Evolutionary conservation across 2,888 invertebrate genomes (phyloP), one percentile per base, ranked within the genome.

Genomic region (Litoditis marina): DNA sequence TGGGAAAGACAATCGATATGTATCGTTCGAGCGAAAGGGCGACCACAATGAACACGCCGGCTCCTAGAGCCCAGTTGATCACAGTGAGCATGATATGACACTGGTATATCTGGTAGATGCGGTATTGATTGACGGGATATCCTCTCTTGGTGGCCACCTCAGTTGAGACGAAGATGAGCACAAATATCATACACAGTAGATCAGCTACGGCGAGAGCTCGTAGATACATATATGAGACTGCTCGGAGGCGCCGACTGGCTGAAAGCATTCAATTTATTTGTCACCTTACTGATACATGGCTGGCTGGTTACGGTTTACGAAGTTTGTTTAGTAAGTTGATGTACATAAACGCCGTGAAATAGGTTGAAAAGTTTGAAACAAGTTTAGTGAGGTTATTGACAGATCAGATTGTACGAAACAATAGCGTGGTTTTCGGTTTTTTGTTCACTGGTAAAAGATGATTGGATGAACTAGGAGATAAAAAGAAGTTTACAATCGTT

Each of bases 31-130:
- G 57, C 19, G 78, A 79, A 13, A 83, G 63, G 0, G 81, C 81
- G 2, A 83, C 79, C 16, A 83, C 81, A 32, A 81, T 76, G 57
- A 75, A 78, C 13, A 78, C 76, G 1, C 81, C 83, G 22, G 81
- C 82, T 25, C 80, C 77, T n/a, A 81, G 73, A 19, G 81, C 79
- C 80, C 78, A 81, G 66, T 83, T 83, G 67, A 83, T 83, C 55
- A 82, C 67, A 0, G 80, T 77, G 11, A 83, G 72, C 79, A 79
- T 82, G 53, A 81, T 51, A 60, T 82, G 80, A 36, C 67, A 65
- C 46, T 78, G 77, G 58, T 75, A 77, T 54, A 74, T 62, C 32
- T 70, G 68, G 61, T 79, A 80, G 49, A 78, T 61, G 19, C 70
- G 68, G 54, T 68, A 78, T 60, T 73, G 69, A 44, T 71, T 73